These are phyloP conservation scores for Drosophila ohnishii DNA, from an alignment of 1,140 invertebrate species.

Conservation along the genomic window DNA sequence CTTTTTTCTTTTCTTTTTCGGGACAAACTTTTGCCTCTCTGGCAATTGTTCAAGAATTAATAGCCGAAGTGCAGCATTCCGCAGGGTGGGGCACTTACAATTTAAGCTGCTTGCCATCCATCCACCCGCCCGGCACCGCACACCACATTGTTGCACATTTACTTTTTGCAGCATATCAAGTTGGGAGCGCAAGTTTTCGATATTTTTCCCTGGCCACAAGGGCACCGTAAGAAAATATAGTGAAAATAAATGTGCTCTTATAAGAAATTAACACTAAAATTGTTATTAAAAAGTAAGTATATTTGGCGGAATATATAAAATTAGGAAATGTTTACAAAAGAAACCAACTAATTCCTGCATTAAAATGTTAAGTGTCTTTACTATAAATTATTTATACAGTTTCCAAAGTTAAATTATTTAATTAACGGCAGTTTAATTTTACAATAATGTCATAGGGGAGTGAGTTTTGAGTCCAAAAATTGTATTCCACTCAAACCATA, in stretches of 20 bases:
- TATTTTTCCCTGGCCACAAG: conserved; percentile 14
- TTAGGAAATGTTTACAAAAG: no score
- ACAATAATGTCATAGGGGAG: no score
- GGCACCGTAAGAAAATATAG: conserved; percentile 9
- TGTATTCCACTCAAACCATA: no score
- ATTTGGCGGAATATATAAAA: no score
- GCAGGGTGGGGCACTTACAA: conserved; percentile 49
- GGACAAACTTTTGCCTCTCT: conserved; percentile 66
- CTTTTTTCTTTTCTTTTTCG: conserved; percentile 6
- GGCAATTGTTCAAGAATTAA: conserved; percentile 59
- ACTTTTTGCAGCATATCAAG: conserved; percentile 62
- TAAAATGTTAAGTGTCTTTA: no score
- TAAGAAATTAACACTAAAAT: no score
- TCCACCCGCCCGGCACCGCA: conserved; percentile 4
- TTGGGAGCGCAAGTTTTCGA: conserved; percentile 39
- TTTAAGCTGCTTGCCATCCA: conserved; percentile 39
- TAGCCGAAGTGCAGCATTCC: conserved; percentile 47
- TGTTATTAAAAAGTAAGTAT: no score
- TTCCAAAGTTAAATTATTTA: no score
- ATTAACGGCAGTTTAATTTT: no score
- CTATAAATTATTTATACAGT: no score
- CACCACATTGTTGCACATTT: conserved; percentile 72
- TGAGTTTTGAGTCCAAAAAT: no score
- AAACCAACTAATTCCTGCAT: no score
- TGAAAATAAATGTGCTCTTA: neutral